Conservation (phyloP, 2,113 vertebrate species). For the Gambusia holbrooki region DNA sequence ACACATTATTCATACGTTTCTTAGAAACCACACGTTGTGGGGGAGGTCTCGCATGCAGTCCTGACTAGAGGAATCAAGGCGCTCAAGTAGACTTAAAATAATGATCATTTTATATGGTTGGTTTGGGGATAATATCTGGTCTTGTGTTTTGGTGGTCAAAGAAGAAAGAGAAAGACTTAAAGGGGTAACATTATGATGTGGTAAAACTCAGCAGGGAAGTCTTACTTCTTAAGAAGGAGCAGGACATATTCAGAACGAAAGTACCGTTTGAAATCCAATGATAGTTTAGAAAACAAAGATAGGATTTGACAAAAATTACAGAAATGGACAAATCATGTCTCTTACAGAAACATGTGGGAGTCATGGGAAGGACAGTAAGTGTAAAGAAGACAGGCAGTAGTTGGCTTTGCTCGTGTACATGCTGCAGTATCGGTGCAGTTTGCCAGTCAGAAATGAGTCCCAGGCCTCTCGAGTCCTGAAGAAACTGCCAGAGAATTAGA, state of each 20-base stretch:
- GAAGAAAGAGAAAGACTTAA: background rate
- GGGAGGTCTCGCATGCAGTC: background rate
- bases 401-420: constrained; percentile 52
- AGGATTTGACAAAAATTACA: constrained; percentile 25
- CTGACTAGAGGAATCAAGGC: background rate
- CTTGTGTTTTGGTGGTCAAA: background rate
- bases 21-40: constrained; percentile 10
- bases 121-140: background rate
- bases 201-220: constrained; percentile 16
- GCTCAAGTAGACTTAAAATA: background rate
- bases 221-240: background rate
- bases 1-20: background rate
- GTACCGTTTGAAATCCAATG: constrained; percentile 2
- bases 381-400: constrained; percentile 41
- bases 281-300: constrained; percentile 12
- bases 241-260: constrained; percentile 5
- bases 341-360: constrained; percentile 44
- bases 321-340: constrained; percentile 7
- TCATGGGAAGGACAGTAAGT: constrained; percentile 58
- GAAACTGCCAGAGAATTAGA: constrained; percentile 34
- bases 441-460: constrained; percentile 61
- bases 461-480: constrained; percentile 41
- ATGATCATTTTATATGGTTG: background rate
- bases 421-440: constrained; percentile 10
- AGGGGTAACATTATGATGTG: constrained; percentile 7